A percentile compares a stretch with the other conserved stretches of the same genome.
Conservation (phyloP, 2,888 invertebrate species). For the Tolmerus cingulatus region DNA sequence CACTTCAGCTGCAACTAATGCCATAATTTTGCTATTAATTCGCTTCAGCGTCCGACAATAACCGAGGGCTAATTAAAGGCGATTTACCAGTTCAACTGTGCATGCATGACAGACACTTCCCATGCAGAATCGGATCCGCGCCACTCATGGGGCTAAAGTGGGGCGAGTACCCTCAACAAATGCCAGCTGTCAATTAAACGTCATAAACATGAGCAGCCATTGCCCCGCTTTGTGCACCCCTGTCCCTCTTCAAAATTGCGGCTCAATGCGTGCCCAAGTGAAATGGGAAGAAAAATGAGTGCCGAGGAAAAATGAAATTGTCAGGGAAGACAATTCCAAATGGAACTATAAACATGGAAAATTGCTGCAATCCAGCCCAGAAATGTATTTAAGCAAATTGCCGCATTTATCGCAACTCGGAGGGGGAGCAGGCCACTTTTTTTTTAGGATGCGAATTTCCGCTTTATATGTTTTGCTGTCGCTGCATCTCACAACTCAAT, state of each 20-base stretch:
- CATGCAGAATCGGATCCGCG: slow-evolving; percentile 25
- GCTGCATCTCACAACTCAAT: background rate
- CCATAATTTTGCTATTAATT: slow-evolving; percentile 37
- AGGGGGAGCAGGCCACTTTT: background rate
- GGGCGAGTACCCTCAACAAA: slow-evolving; percentile 31
- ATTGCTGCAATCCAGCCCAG: slow-evolving; percentile 18
- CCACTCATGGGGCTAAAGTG: background rate
- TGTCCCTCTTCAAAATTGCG: slow-evolving; percentile 9
- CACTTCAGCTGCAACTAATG: slow-evolving; percentile 36
- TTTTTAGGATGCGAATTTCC: background rate
- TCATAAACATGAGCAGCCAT: slow-evolving; percentile 31
- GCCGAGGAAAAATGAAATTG: slow-evolving; percentile 15
- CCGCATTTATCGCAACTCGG: background rate
- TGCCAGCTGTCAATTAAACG: slow-evolving; percentile 41
- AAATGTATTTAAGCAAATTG: slow-evolving; percentile 31
- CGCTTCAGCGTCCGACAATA: slow-evolving; percentile 17
- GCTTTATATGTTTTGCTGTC: background rate
- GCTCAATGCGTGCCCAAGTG: background rate
- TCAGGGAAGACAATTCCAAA: slow-evolving; percentile 24
- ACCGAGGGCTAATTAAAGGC: slow-evolving; percentile 31
- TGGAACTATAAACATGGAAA: slow-evolving; percentile 38
- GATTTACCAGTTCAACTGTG: slow-evolving; percentile 38
- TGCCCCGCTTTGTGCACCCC: background rate
- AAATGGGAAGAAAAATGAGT: background rate
- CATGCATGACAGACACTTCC: slow-evolving; percentile 38